Evolutionary conservation across 1,140 invertebrate genomes (phyloP), one percentile per base, ranked within the genome.

Genomic region (Saxidomus purpurata): DNA sequence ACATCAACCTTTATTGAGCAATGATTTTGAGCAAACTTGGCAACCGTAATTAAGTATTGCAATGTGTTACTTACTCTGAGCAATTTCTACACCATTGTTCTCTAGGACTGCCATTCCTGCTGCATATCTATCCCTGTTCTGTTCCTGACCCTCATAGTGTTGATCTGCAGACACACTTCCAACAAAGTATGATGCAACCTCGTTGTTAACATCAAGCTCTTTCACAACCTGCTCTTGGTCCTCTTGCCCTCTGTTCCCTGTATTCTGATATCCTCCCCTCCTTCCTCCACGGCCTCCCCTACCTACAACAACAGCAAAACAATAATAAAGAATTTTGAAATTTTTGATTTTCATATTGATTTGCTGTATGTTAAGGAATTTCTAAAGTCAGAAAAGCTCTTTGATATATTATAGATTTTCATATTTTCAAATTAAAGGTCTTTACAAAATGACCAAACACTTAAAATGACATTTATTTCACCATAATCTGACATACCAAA

Each of bases 41-140:
- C n/a, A n/a, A n/a, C n/a, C n/a, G n/a, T n/a, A n/a, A n/a, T n/a
- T n/a, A n/a, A n/a, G n/a, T n/a, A n/a, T n/a, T n/a, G n/a, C n/a
- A n/a, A 59, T 17, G 8, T 43, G 1, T 25, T 38, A 93, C 94
- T 93, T 92, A 95, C 94, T 95, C 79, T 94, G 93, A 34, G 93
- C 91, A n/a, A 95, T 90, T n/a, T 93, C 93, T 31, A 96, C 93
- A 0, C 93, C 93, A 82, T 92, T 94, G 36, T 93, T 92, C 81
- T 93, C 31, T 22, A 95, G 82, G 9, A 93, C 92, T 11, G 93
- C 91, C 83, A 96, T 89, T 0, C 91, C 92, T 11, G 95, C 94
- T 36, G 93, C 90, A 83, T 96, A 96, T 79, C 93, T 91, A 19
- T 92, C 81, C 25, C 91, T 86, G 89, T 96, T 94, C 59, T 92